These are phyloP conservation scores for Melipona quadrifasciata DNA, from an alignment of 1,140 invertebrate genomes.

Conservation along the genomic window DNA sequence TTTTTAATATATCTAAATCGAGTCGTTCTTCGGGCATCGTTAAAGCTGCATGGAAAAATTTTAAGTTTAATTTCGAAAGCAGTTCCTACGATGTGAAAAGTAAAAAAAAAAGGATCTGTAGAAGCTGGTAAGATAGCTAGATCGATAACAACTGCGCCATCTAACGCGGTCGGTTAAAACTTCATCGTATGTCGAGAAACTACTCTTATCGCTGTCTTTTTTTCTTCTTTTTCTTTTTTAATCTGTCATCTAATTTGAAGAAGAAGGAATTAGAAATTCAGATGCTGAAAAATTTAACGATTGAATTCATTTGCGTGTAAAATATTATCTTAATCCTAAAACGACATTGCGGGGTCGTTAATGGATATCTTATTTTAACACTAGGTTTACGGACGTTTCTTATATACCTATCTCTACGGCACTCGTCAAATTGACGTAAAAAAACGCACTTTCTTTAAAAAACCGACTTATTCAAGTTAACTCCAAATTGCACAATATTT, in stretches of 20 bases:
- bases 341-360: too few relatives aligned
- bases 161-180: neutral
- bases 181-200: neutral
- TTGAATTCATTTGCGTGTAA: neutral
- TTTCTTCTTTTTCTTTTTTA: neutral
- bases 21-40: neutral
- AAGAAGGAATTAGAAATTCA: neutral
- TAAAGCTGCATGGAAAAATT: neutral
- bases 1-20: neutral
- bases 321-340: neutral
- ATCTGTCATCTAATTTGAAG: neutral
- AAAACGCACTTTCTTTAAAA: too few relatives aligned
- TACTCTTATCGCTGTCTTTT: neutral
- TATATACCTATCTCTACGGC: too few relatives aligned
- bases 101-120: too few relatives aligned
- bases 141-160: conserved; percentile 8
- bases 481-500: too few relatives aligned
- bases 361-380: too few relatives aligned
- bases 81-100: fast-evolving
- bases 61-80: neutral
- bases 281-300: neutral
- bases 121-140: neutral
- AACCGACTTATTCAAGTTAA: too few relatives aligned
- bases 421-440: too few relatives aligned
- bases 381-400: too few relatives aligned